Evolutionary conservation across 1,140 invertebrate genomes (phyloP), one percentile per base, ranked within the genome.

Genomic region (Panagrolaimus sp.): DNA sequence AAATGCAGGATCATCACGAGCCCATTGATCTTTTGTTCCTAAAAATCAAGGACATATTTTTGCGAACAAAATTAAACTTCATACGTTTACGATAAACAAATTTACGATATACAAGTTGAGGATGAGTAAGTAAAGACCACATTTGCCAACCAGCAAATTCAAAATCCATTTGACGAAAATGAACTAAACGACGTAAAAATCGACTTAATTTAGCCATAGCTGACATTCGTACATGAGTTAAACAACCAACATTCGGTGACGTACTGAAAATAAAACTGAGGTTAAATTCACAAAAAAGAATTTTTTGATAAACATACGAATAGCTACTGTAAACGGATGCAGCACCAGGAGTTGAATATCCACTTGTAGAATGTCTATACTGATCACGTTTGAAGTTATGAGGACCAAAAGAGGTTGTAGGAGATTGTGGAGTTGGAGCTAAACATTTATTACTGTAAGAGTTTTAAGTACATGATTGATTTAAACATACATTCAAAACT

Each of bases 111-210:
- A 99, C 93, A 89, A 96, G 97, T 83, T 97, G 92, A 27, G 96
- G 96, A 0, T 92, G 87, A 66, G 91, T 87, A 84, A 98, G 93
- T 63, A 99, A 86, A 85, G 96, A 96, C 0, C 96, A 85, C 92
- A 98, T 97, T 88, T 99, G 96, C 95, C 95, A 98, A 11, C 91
- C 86, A 2, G 95, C 96, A 87, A 95, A 98, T 84, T 99, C 93
- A 87, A 98, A 98, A 84, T 99, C 96, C 96, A 99, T 98, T 86
- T 98, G 95, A 80, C 92, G 88, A 82, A 93, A 94, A 85, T 94
- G 92, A 27, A 96, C 87, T 45, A 98, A 84, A 78, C 93, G 88
- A 75, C 92, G 86, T 45, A 97, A 73, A 51, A 76, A 82, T 14
- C 80, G 75, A 20, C 66, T 72, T 8, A 83, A 61, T 63, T 82